phyloP scores from a whole-genome alignment of 1,140 invertebrate species.

The Cyphomyrmex costatus region DNA sequence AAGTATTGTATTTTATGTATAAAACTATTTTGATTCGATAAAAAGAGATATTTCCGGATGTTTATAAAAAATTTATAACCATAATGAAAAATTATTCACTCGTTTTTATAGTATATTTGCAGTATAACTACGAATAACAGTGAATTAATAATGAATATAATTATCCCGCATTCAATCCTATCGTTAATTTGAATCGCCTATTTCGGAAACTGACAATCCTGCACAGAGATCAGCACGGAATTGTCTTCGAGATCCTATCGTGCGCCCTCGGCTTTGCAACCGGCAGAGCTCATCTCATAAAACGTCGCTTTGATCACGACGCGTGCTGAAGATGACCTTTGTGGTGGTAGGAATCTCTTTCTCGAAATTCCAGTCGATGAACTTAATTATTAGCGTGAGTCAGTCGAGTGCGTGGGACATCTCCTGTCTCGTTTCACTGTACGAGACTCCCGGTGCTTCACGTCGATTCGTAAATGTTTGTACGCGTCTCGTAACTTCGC shows the following conservation, averaged over 20 bases:
- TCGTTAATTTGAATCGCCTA: constrained; percentile 3
- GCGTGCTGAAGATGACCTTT: constrained; percentile 58
- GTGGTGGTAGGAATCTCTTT: constrained; percentile 44
- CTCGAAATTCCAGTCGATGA: constrained; percentile 60
- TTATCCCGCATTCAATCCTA: constrained; percentile 1
- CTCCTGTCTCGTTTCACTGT: constrained; percentile 36
- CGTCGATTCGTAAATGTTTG: constrained; percentile 68
- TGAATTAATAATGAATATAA: not conserved
- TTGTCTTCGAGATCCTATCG: constrained; percentile 8
- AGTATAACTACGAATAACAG: not conserved
- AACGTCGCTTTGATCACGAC: constrained; percentile 59
- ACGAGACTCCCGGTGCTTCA: not conserved
- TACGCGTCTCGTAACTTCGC: constrained; percentile 65
- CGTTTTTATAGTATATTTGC: not conserved
- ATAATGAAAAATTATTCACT: not conserved
- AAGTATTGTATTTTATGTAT: not conserved
- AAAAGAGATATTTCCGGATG: not conserved
- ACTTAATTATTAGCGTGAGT: constrained; percentile 68
- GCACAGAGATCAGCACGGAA: not conserved
- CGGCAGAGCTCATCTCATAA: constrained; percentile 41
- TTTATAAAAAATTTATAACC: not conserved
- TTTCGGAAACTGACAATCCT: constrained; percentile 9
- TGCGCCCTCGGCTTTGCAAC: not conserved
- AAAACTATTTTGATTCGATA: not conserved
- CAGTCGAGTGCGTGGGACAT: constrained; percentile 57